Percentiles rank a stretch among this genome's conserved stretches.
Evolutionary conservation across 2,113 vertebrate genomes (phyloP).

Genomic region (Gadus chalcogrammus): DNA sequence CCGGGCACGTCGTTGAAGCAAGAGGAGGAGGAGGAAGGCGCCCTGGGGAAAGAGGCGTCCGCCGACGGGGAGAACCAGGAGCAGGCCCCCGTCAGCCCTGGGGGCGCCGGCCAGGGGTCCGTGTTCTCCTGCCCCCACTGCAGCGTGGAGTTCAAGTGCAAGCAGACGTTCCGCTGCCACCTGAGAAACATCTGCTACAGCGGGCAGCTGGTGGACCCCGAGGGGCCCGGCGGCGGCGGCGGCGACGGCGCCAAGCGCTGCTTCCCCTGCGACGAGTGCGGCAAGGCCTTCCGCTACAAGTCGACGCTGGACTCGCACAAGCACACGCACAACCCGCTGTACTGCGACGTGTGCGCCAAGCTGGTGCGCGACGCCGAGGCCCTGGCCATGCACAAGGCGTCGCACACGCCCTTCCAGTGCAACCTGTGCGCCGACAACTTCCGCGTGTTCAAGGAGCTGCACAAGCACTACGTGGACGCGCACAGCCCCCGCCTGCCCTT

Average conservation of each 20-base stretch:
- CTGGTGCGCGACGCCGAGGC: slow-evolving; percentile 61
- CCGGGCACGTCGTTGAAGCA: slow-evolving; percentile 11
- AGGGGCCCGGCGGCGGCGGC: slow-evolving; percentile 40
- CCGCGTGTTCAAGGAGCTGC: slow-evolving; percentile 60
- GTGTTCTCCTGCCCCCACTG: slow-evolving; percentile 63
- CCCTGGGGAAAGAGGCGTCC: slow-evolving; percentile 21
- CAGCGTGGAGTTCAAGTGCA: slow-evolving; percentile 65
- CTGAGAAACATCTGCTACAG: slow-evolving; percentile 66
- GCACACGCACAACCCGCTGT: slow-evolving; percentile 67
- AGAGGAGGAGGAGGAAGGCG: slow-evolving; percentile 5
- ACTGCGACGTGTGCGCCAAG: slow-evolving; percentile 68
- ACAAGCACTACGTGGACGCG: slow-evolving; percentile 66
- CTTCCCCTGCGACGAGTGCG: slow-evolving; percentile 59
- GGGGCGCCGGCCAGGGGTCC: slow-evolving; percentile 42
- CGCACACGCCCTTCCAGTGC: slow-evolving; percentile 67
- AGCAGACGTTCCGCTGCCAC: slow-evolving; percentile 62
- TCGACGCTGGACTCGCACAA: slow-evolving; percentile 64
- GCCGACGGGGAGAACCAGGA: not conserved
- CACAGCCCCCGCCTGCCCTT: slow-evolving; percentile 62
- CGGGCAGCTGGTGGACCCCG: slow-evolving; percentile 65
- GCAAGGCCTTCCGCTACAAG: slow-evolving; percentile 65
- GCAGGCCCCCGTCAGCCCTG: slow-evolving; percentile 39
- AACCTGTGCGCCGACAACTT: slow-evolving; percentile 65
- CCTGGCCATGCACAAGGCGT: slow-evolving; percentile 60
- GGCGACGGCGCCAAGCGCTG: slow-evolving; percentile 46